These are phyloP conservation scores for Cervus canadensis DNA, from an alignment of 2,113 vertebrate genomes.

Conservation along the genomic window DNA sequence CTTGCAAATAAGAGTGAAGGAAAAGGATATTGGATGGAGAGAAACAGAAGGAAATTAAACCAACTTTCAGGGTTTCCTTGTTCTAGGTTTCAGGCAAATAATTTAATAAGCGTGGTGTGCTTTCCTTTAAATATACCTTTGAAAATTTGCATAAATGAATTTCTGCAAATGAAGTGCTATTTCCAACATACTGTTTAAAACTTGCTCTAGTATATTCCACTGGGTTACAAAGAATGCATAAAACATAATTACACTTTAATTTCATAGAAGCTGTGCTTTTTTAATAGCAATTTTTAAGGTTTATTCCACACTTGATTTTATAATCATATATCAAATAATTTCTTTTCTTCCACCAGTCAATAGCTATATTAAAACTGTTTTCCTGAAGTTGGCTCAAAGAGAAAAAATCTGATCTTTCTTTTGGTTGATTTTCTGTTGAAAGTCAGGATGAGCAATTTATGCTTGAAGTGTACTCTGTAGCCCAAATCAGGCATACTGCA, in stretches of 20 bases:
- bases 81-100: constrained; percentile 12
- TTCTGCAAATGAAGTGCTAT: constrained; percentile 38
- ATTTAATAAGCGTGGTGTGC: constrained; percentile 17
- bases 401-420: neutral
- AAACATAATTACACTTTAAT: constrained; percentile 6
- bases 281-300: constrained; percentile 2
- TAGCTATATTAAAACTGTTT: constrained; percentile 12
- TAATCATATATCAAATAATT: neutral
- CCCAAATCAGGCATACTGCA: neutral
- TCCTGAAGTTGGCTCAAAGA: neutral
- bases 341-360: neutral
- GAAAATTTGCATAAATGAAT: constrained; percentile 37
- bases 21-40: neutral
- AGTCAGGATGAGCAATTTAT: neutral
- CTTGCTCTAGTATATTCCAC: neutral
- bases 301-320: constrained; percentile 35
- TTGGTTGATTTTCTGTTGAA: constrained; percentile 5
- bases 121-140: constrained; percentile 41
- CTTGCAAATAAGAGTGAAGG: neutral
- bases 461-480: neutral
- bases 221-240: neutral
- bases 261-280: neutral
- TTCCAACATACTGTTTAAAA: constrained; percentile 45
- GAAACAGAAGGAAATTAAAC: constrained; percentile 15
- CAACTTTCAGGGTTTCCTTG: neutral